Percentiles rank a stretch among this genome's conserved stretches.
Evolutionary conservation across 2,797 vertebrate species (phyloP).

Genomic region (Huso huso): DNA sequence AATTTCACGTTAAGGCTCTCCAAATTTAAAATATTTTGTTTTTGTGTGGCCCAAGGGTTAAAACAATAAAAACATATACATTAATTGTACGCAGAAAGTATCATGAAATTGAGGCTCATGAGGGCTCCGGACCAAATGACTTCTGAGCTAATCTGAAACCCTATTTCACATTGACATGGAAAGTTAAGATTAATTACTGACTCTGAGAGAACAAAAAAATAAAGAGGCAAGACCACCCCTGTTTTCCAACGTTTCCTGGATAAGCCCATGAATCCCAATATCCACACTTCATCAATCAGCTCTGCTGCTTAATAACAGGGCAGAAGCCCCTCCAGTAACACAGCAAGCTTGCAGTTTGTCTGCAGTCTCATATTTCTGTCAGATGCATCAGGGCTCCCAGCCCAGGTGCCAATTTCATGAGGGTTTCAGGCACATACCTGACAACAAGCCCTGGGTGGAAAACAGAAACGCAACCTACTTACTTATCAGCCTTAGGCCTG

Average conservation of each 20-base stretch:
- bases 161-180: background rate
- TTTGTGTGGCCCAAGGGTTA: too few species aligned
- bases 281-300: constrained; percentile 2
- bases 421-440: background rate
- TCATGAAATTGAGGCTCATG: too few species aligned
- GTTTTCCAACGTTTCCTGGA: background rate
- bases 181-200: background rate
- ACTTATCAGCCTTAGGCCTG: background rate
- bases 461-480: background rate
- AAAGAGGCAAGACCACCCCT: background rate
- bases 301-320: constrained; percentile 6
- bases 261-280: constrained; percentile 1
- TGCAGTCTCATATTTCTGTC: background rate
- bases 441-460: background rate
- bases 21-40: too few species aligned
- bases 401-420: background rate
- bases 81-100: too few species aligned
- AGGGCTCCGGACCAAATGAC: too few species aligned
- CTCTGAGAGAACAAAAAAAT: background rate
- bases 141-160: background rate
- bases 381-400: background rate
- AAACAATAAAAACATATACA: too few species aligned
- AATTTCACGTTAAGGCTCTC: too few species aligned
- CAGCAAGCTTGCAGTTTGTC: background rate
- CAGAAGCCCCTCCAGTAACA: constrained; percentile 2